These are phyloP conservation scores for Drosophila borealis DNA, from an alignment of 2,888 invertebrate species.

Conservation along the genomic window DNA sequence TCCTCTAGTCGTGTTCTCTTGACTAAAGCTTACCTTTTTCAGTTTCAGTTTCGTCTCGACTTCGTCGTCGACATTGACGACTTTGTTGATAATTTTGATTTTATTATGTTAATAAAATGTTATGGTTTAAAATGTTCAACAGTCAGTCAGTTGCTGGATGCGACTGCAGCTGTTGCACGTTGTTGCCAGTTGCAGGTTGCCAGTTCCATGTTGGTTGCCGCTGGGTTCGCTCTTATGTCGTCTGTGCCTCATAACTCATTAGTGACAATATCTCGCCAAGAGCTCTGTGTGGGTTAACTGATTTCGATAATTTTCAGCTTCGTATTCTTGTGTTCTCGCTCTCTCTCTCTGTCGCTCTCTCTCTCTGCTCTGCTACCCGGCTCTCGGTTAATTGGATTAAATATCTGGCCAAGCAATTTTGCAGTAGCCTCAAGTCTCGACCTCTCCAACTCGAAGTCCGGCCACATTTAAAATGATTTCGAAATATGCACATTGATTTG, in stretches of 20 bases:
- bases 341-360: not conserved
- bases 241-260: slow-evolving; percentile 82
- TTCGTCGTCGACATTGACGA: slow-evolving; percentile 73
- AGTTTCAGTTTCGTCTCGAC: slow-evolving; percentile 53
- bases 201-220: slow-evolving; percentile 35
- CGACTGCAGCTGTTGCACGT: slow-evolving; percentile 45
- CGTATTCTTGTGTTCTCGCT: slow-evolving; percentile 34
- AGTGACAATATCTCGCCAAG: slow-evolving; percentile 75
- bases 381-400: slow-evolving; percentile 77
- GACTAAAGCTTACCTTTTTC: slow-evolving; percentile 14
- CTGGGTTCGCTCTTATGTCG: slow-evolving; percentile 63
- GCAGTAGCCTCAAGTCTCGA: slow-evolving; percentile 57
- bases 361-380: slow-evolving; percentile 7
- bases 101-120: slow-evolving; percentile 84
- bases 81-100: slow-evolving; percentile 83
- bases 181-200: slow-evolving; percentile 34
- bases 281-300: slow-evolving; percentile 74
- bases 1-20: not conserved
- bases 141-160: slow-evolving; percentile 49
- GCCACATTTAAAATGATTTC: slow-evolving; percentile 54
- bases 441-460: slow-evolving; percentile 8
- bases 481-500: slow-evolving; percentile 79
- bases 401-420: slow-evolving; percentile 69
- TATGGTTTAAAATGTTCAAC: slow-evolving; percentile 82
- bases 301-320: slow-evolving; percentile 73